Base-by-base conservation (phyloP, 1,140 invertebrate genomes). In the Leptonema lineaticorne region DNA sequence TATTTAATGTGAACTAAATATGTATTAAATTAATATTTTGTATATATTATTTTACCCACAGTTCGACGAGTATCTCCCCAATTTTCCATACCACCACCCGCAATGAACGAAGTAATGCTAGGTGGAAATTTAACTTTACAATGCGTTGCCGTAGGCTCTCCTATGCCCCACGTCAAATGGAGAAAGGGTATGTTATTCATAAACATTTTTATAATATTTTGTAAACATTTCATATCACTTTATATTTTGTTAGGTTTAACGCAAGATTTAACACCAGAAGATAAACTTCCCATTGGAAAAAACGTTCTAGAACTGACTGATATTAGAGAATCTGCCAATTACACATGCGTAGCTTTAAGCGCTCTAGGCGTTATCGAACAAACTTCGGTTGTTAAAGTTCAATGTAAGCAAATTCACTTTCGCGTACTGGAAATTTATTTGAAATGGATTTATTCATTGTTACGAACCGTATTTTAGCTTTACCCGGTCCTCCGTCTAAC, bases 131-230 rank as follows among this genome's bases (percentile, higher is more conserved):
- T 98, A 50, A 98, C 97, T 78, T 82, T 99, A 50, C 96, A 95
- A 41, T 99, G 97, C 78, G 94, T 98, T 11, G 97, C 96, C 14
- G 90, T 94, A 6, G 97, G 97, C 0, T 94, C 96, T 0, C 97
- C 97, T 0, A 97, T 98, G 95, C 97, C 97, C 0, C 91, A 88
- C 74, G 95, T 99, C 53, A 96, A 94, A 80, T 99, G 96, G 96
- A 88, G 92, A 66, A 92, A 94, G 81, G 95, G 91, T 76, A 75
- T 29, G 11, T 50, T 37, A 20, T 16, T 22, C 41, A 5, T 7
- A 16, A 6, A 26, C 24, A 50, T 64, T 50, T 30, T 6, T 28
- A 22, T 57, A 8, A 29, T 16, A 6, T n/a, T n/a, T n/a, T n/a
- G n/a, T n/a, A n/a, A n/a, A n/a, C n/a, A n/a, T n/a, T n/a, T n/a